Conservation (phyloP, 1,140 invertebrate species). For the Dendrolimus kikuchii region DNA sequence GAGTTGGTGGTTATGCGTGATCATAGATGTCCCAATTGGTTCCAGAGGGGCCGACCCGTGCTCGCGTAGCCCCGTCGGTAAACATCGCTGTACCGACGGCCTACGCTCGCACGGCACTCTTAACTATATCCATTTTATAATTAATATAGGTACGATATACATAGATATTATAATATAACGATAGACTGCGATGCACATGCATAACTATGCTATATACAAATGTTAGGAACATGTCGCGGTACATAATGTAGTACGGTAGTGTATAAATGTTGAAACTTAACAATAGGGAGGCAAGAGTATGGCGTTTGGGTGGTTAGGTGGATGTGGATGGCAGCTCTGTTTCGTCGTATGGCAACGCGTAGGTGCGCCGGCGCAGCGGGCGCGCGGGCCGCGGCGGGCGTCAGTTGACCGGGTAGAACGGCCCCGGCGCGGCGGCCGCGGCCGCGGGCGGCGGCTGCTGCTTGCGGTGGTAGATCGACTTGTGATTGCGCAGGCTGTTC, state of each 20-base stretch:
- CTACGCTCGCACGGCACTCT: slow-evolving; percentile 37
- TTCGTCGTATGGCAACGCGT: slow-evolving; percentile 57
- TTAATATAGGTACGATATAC: slow-evolving; percentile 15
- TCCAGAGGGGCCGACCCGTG: slow-evolving; percentile 48
- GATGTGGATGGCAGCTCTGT: slow-evolving; percentile 46
- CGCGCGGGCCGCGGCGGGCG: slow-evolving; percentile 22
- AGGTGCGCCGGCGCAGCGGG: slow-evolving; percentile 25
- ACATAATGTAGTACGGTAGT: too few relatives aligned
- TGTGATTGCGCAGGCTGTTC: slow-evolving; percentile 90
- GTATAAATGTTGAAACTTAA: slow-evolving; percentile 52
- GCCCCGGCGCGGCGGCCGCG: slow-evolving; percentile 39
- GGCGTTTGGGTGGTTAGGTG: slow-evolving; percentile 57
- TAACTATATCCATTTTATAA: slow-evolving; percentile 34
- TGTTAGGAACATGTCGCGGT: slow-evolving; percentile 70
- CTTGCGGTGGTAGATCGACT: slow-evolving; percentile 90
- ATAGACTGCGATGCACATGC: slow-evolving; percentile 66
- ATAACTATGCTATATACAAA: slow-evolving; percentile 70
- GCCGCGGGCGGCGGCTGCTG: slow-evolving; percentile 62
- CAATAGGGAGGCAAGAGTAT: slow-evolving; percentile 67
- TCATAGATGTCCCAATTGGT: slow-evolving; percentile 71
- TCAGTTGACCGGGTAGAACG: slow-evolving; percentile 72
- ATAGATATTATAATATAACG: slow-evolving; percentile 54
- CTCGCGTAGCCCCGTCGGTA: slow-evolving; percentile 26
- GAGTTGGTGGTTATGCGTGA: slow-evolving; percentile 68
- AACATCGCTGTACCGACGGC: slow-evolving; percentile 15